Evolutionary conservation across 2,888 invertebrate species (phyloP), one percentile per base, ranked within the genome.

Genomic region (Cryptus viduatorius): DNA sequence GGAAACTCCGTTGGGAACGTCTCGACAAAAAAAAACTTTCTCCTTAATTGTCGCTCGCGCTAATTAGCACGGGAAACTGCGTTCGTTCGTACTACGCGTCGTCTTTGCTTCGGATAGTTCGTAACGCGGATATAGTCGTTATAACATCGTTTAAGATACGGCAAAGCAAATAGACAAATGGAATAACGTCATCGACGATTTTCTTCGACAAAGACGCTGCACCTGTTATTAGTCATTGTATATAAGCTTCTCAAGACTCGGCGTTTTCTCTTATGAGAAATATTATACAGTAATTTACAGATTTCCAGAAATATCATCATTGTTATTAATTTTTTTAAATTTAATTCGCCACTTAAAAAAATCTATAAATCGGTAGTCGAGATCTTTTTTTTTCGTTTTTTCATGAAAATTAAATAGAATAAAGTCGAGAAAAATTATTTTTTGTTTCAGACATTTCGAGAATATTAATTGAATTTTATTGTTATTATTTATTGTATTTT

Each of bases 1-100:
- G 42, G 78, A 86, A 86, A 84, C 82, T 88, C 82, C 71, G 81
- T 56, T 79, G 80, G 53, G 48, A 72, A 76, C 53, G 61, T 53
- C 82, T 42, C 71, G 53, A 83, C 79, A 46, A 46, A 64, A 69
- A 73, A 61, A 67, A 89, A 89, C 90, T 91, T 90, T 90, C 90
- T 89, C 89, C 78, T 82, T 80, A 83, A 88, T 89, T 78, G 80
- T 86, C 73, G 69, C 44, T 56, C 46, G 65, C 46, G 69, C n/a
- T 83, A 87, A 89, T 88, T 88, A 82, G 67, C 79, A 24, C 72
- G 65, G 42, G 65, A 29, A 77, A 73, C 8, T 24, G 71, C 68
- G 71, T 12, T 46, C 46, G 65, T 24, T 75, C 73, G 68, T 50
- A 59, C 50, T 61, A 16, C 16, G 29, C 77, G 56, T 69, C 59